Percentiles rank a stretch among this genome's conserved stretches.
These are phyloP conservation scores for Agonum fuliginosum DNA, from an alignment of 2,888 invertebrate species.

Conservation along the genomic window DNA sequence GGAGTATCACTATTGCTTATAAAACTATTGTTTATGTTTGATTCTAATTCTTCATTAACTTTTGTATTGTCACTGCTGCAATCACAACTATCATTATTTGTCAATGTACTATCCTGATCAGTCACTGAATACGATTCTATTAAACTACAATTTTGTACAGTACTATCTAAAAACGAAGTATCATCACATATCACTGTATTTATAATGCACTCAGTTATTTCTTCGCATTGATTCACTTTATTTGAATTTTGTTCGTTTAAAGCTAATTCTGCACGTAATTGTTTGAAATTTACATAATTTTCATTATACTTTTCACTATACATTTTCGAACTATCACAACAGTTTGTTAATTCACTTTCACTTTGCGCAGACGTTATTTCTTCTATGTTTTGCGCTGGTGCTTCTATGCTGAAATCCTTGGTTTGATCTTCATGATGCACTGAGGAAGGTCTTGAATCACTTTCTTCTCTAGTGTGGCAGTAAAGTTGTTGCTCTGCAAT, in stretches of 20 bases:
- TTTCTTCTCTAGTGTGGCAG: constrained; percentile 77
- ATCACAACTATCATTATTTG: constrained; percentile 55
- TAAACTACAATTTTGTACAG: constrained; percentile 55
- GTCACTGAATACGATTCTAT: constrained; percentile 52
- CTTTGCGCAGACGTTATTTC: constrained; percentile 67
- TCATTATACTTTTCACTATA: constrained; percentile 65
- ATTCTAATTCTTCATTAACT: constrained; percentile 40
- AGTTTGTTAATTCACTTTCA: constrained; percentile 56
- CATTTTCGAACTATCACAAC: constrained; percentile 50
- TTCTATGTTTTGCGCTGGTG: constrained; percentile 72
- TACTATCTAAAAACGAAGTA: constrained; percentile 50
- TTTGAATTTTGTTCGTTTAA: constrained; percentile 67
- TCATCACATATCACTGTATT: constrained; percentile 64
- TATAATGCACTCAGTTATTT: constrained; percentile 64
- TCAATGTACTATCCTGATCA: constrained; percentile 45
- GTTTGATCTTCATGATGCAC: constrained; percentile 67
- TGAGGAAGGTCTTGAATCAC: constrained; percentile 77
- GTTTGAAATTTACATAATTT: constrained; percentile 71
- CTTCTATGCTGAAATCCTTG: constrained; percentile 75
- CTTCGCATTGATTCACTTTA: constrained; percentile 52
- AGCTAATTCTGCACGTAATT: constrained; percentile 69
- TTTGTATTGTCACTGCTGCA: constrained; percentile 55
- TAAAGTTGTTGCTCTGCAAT: constrained; percentile 87
- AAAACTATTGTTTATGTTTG: constrained; percentile 24
- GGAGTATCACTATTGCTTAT: constrained; percentile 50